Percentiles rank a stretch among this genome's conserved stretches.
These are phyloP conservation scores for Montipora cactus DNA, from an alignment of 64 coral and sea anemone species.

Conservation along the genomic window DNA sequence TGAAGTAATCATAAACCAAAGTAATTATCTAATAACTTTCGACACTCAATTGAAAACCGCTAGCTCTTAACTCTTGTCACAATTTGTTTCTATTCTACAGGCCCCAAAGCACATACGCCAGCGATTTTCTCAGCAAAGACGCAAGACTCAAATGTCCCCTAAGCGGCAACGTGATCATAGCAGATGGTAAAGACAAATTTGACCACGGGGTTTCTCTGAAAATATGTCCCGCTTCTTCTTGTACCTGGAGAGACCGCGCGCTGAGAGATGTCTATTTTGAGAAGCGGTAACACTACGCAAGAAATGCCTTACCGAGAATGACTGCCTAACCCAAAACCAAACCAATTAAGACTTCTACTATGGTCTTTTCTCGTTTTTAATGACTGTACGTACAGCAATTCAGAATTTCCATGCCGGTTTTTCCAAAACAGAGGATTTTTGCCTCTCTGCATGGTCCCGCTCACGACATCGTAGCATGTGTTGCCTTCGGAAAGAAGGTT, in stretches of 20 bases:
- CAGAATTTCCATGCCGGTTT: no score
- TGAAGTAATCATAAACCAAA: no score
- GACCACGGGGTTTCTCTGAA: not conserved
- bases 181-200: not conserved
- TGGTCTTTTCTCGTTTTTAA: not conserved
- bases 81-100: not conserved
- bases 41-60: no score
- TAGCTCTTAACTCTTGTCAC: not conserved
- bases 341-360: not conserved
- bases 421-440: no score
- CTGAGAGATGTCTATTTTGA: slow-evolving; percentile 65
- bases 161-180: slow-evolving; percentile 23
- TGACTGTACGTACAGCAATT: not conserved
- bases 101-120: not conserved
- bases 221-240: slow-evolving; percentile 18
- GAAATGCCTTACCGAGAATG: no score
- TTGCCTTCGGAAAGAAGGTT: no score
- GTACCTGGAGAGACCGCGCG: slow-evolving; percentile 63
- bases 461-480: no score
- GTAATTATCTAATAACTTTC: no score
- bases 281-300: not conserved
- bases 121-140: not conserved
- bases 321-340: not conserved
- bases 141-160: slow-evolving; percentile 33
- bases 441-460: no score